phyloP scores from a whole-genome alignment of 2,888 invertebrate species.

The Hyposoter didymator region DNA sequence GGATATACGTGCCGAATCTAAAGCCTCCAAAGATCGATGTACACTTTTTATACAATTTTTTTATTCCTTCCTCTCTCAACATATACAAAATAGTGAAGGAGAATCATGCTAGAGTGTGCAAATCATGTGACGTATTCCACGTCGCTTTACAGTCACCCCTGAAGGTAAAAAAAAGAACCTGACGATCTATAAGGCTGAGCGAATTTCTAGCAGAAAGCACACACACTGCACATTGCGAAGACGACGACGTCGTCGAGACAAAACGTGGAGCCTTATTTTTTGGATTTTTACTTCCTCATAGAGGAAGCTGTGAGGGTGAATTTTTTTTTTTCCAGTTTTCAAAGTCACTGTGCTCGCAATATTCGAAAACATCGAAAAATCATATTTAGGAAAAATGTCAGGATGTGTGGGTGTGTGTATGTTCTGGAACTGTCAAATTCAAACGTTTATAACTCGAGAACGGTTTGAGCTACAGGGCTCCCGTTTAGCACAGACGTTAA shows the following conservation, averaged over 20 bases:
- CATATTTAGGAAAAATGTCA: too few species aligned
- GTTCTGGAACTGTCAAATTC: too few species aligned
- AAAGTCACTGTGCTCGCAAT: too few species aligned
- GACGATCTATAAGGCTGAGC: background rate
- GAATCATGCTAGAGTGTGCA: background rate
- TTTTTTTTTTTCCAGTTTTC: too few species aligned
- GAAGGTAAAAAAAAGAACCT: background rate
- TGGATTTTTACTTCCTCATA: background rate
- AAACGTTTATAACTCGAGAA: too few species aligned
- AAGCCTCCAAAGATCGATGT: slow-evolving; percentile 23
- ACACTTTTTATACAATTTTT: slow-evolving; percentile 51
- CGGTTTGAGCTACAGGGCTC: too few species aligned
- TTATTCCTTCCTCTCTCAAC: background rate
- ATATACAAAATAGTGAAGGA: background rate
- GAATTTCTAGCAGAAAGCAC: background rate
- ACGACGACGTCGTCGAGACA: background rate
- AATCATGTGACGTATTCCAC: background rate
- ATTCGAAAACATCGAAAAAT: too few species aligned
- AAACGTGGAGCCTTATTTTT: background rate
- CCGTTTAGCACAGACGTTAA: too few species aligned
- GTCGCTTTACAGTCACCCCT: background rate
- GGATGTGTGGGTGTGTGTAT: too few species aligned
- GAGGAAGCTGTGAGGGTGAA: too few species aligned
- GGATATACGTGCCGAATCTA: slow-evolving; percentile 14
- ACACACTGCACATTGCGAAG: background rate